These are phyloP conservation scores for Marcusenius ussheri DNA, from an alignment of 2,113 vertebrate genomes.

Conservation along the genomic window DNA sequence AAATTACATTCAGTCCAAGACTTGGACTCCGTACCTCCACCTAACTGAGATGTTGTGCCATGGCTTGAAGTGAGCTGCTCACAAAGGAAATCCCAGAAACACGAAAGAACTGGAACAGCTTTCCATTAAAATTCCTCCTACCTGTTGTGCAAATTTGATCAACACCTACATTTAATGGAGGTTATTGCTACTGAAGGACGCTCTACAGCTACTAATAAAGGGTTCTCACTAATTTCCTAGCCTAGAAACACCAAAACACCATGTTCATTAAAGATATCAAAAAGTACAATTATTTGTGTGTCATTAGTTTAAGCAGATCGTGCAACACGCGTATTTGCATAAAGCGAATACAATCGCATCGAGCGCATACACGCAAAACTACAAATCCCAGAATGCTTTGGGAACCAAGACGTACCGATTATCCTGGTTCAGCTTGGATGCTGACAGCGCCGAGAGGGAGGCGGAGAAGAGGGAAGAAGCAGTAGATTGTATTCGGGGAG, in stretches of 20 bases:
- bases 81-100: background rate
- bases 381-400: conserved; percentile 34
- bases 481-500: conserved; percentile 39
- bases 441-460: conserved; percentile 50
- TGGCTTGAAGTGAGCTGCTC: background rate
- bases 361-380: conserved; percentile 10
- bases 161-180: background rate
- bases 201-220: background rate
- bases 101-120: background rate
- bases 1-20: background rate
- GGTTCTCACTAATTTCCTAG: background rate
- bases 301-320: background rate
- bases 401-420: background rate
- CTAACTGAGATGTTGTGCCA: background rate
- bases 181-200: background rate
- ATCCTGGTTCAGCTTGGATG: conserved; percentile 16
- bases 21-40: background rate
- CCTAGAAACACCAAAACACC: background rate
- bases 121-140: background rate
- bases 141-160: background rate
- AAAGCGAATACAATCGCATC: background rate
- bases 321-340: background rate
- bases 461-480: conserved; percentile 53
- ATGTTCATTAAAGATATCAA: background rate
- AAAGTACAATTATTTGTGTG: background rate